A percentile compares a stretch with the other conserved stretches of the same genome.
Evolutionary conservation across 2,888 invertebrate genomes (phyloP).

Genomic region (Ormyrus rosae): DNA sequence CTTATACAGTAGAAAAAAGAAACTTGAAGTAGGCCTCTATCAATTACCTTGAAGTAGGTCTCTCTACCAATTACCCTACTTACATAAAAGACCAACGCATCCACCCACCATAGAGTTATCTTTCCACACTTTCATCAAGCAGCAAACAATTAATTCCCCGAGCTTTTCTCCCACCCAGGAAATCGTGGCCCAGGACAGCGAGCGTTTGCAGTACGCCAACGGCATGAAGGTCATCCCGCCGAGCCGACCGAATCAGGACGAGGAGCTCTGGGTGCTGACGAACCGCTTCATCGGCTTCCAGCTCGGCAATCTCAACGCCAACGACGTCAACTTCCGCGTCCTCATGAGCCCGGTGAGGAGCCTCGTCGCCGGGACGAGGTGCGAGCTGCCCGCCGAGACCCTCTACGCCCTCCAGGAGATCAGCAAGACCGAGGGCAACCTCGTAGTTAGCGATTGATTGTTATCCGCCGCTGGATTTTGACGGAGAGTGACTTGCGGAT

Average conservation of each 20-base stretch:
- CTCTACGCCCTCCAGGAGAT: background rate
- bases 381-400: slow-evolving; percentile 33
- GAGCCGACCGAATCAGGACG: background rate
- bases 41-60: no score
- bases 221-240: slow-evolving; percentile 48
- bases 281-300: slow-evolving; percentile 44
- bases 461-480: background rate
- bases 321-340: slow-evolving; percentile 50
- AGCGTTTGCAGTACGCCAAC: slow-evolving; percentile 44
- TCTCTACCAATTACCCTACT: no score
- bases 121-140: no score
- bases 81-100: no score
- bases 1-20: no score
- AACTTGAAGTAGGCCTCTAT: no score
- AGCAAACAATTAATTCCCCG: no score
- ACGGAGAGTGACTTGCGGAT: background rate
- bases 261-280: slow-evolving; percentile 45
- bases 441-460: background rate
- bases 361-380: slow-evolving; percentile 41
- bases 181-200: slow-evolving; percentile 42
- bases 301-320: slow-evolving; percentile 25
- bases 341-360: slow-evolving; percentile 37
- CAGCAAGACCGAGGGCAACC: background rate
- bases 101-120: no score
- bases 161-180: slow-evolving; percentile 6